These are phyloP conservation scores for Rapana venosa DNA, from an alignment of 2,888 invertebrate species.

Conservation along the genomic window DNA sequence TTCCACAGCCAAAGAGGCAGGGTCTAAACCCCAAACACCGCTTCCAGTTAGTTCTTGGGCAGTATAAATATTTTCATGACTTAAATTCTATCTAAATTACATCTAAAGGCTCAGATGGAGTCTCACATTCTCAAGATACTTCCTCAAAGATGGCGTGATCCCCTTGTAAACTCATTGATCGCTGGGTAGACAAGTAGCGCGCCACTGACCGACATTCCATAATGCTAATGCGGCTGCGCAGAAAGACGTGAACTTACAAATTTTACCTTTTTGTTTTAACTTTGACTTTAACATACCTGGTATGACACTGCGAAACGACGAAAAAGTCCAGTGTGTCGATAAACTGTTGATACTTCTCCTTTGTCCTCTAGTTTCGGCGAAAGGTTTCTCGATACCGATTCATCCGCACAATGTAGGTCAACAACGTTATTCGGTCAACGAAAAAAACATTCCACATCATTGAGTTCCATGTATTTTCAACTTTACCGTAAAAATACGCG, in stretches of 20 bases:
- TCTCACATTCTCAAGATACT: slow-evolving; percentile 23
- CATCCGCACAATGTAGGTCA: slow-evolving; percentile 28
- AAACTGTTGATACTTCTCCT: background rate
- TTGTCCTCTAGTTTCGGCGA: background rate
- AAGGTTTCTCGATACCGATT: background rate
- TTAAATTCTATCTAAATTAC: background rate
- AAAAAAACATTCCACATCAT: background rate
- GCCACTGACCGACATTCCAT: slow-evolving; percentile 44
- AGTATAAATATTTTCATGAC: slow-evolving; percentile 17
- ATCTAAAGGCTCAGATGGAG: background rate
- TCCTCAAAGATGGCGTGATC: slow-evolving; percentile 42
- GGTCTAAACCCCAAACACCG: background rate
- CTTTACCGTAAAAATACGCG: too few species aligned
- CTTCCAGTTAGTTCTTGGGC: background rate
- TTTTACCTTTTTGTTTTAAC: background rate
- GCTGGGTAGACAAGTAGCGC: slow-evolving; percentile 39
- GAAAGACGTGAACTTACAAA: background rate
- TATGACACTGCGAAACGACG: background rate
- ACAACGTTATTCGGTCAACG: background rate
- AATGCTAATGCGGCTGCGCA: slow-evolving; percentile 44
- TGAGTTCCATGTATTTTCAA: background rate
- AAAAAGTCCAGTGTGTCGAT: background rate
- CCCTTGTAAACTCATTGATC: slow-evolving; percentile 31
- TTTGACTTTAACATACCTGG: background rate
- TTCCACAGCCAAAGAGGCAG: slow-evolving; percentile 6